phyloP scores from a whole-genome alignment of 2,888 invertebrate genomes.

The Lysandra bellargus region DNA sequence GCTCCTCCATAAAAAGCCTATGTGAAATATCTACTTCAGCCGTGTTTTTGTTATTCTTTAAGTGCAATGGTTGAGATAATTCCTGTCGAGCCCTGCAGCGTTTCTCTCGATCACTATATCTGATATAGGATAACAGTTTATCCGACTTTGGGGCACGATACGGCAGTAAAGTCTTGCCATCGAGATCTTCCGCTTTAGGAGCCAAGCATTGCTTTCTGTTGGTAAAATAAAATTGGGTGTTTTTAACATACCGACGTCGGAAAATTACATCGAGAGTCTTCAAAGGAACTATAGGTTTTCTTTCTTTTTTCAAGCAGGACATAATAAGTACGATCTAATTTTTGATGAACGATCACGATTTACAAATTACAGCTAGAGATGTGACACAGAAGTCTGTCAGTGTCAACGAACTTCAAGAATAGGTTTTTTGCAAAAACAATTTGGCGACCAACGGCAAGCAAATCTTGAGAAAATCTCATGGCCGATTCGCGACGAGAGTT shows the following conservation, averaged over 20 bases:
- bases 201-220: constrained; percentile 61
- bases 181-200: constrained; percentile 42
- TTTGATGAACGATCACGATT: background rate
- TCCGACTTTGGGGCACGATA: constrained; percentile 68
- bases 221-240: constrained; percentile 72
- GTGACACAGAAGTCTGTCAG: constrained; percentile 13
- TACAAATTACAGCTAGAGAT: background rate
- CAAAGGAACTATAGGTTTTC: constrained; percentile 66
- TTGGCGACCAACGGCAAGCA: background rate
- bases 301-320: constrained; percentile 61
- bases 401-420: constrained; percentile 13
- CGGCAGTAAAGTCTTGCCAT: constrained; percentile 52
- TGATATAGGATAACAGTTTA: constrained; percentile 70
- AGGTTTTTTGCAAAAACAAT: background rate
- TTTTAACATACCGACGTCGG: constrained; percentile 68
- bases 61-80: constrained; percentile 57
- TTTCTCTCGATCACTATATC: constrained; percentile 68
- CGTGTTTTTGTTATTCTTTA: constrained; percentile 70
- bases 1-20: constrained; percentile 79
- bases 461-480: background rate
- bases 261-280: constrained; percentile 73
- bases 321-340: constrained; percentile 42
- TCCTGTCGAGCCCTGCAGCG: constrained; percentile 55
- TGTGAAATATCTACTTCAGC: constrained; percentile 77
- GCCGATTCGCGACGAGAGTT: background rate